Evolutionary conservation across 2,113 vertebrate species (phyloP).

Genomic region (Sus scrofa): DNA sequence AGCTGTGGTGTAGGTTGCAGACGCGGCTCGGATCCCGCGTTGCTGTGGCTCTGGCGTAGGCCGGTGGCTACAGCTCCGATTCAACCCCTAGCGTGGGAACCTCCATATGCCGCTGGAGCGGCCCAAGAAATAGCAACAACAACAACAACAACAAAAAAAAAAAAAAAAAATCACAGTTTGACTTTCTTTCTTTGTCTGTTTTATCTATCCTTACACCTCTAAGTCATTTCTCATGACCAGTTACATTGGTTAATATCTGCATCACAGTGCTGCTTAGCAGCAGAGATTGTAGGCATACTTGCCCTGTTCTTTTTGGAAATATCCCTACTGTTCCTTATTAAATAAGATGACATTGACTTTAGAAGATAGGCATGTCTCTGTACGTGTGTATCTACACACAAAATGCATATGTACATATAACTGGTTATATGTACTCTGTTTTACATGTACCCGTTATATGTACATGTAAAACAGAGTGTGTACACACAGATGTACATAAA

Average conservation of each 20-base stretch:
- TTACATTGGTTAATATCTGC: not conserved
- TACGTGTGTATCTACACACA: not conserved
- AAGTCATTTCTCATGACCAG: constrained; percentile 17
- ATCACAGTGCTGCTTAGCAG: not conserved
- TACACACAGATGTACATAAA: not conserved
- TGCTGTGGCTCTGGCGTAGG: too few relatives aligned
- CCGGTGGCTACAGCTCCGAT: too few relatives aligned
- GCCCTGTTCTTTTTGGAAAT: not conserved
- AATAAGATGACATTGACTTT: not conserved
- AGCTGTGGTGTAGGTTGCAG: too few relatives aligned
- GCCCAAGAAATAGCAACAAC: too few relatives aligned
- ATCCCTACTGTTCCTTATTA: not conserved
- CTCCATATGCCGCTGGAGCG: too few relatives aligned
- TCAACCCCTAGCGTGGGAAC: too few relatives aligned
- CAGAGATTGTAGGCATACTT: not conserved
- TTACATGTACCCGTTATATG: not conserved
- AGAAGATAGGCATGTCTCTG: not conserved
- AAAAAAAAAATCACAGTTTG: not conserved
- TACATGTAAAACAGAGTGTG: not conserved
- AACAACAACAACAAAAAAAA: not conserved
- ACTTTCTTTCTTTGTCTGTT: not conserved
- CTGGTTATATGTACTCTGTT: too few relatives aligned
- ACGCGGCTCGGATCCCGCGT: too few relatives aligned
- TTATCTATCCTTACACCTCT: not conserved
- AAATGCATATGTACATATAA: not conserved